phyloP scores from a whole-genome alignment of 2,113 vertebrate species.

The Xiphias gladius region DNA sequence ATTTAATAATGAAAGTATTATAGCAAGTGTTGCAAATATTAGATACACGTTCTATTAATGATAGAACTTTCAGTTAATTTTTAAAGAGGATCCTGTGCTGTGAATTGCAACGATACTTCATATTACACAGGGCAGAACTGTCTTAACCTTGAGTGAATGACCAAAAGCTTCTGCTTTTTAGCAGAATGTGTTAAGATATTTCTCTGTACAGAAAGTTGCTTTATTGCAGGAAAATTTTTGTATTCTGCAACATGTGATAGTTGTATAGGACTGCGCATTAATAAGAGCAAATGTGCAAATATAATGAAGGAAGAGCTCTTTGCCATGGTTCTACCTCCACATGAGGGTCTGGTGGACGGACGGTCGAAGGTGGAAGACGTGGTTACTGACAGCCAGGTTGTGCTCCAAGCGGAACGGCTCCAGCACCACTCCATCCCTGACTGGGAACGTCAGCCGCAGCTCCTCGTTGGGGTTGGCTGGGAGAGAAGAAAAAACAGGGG shows the following conservation, averaged over 20 bases:
- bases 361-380: slow-evolving; percentile 97
- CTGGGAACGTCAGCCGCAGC: slow-evolving; percentile 96
- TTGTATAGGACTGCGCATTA: neutral
- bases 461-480: slow-evolving; percentile 95
- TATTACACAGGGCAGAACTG: no score
- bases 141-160: neutral
- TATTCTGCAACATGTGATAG: no score
- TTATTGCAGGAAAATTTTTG: neutral
- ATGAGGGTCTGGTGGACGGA: slow-evolving; percentile 99
- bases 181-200: no score
- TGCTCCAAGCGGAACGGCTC: slow-evolving; percentile 99
- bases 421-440: slow-evolving; percentile 96
- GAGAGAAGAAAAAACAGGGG: slow-evolving; percentile 71
- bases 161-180: no score
- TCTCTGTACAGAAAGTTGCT: neutral
- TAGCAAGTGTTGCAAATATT: no score
- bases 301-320: neutral
- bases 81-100: no score
- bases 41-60: no score
- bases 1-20: no score
- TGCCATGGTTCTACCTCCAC: slow-evolving; percentile 90
- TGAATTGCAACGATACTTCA: no score
- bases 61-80: no score
- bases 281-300: neutral
- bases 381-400: slow-evolving; percentile 99